These are phyloP conservation scores for Acanthosoma haemorrhoidale DNA, from an alignment of 2,888 invertebrate genomes.

Conservation along the genomic window DNA sequence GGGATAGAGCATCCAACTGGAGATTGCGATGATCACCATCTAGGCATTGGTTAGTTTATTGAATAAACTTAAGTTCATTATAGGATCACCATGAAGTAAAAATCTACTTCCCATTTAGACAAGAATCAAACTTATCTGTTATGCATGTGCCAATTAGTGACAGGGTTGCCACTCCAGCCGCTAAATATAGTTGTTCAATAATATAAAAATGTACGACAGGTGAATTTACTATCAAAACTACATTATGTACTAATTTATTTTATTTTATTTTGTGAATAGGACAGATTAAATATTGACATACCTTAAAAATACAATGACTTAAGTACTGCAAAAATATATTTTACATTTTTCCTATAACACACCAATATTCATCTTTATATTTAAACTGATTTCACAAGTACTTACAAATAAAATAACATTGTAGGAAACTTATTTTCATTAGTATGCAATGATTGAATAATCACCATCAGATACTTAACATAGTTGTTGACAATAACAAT, in stretches of 20 bases:
- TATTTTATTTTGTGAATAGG: background rate
- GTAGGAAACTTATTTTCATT: background rate
- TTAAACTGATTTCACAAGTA: background rate
- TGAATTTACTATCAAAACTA: background rate
- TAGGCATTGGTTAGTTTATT: too few relatives aligned
- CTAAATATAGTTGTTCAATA: too few relatives aligned
- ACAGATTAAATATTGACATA: constrained; percentile 13
- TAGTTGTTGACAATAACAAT: background rate
- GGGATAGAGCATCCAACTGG: too few relatives aligned
- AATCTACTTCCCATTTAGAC: too few relatives aligned
- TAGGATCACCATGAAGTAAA: too few relatives aligned
- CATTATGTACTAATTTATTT: background rate
- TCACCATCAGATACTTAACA: constrained; percentile 7
- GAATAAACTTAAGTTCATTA: too few relatives aligned
- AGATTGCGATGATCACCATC: too few relatives aligned
- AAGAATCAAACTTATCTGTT: too few relatives aligned
- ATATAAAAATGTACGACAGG: too few relatives aligned
- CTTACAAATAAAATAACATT: background rate
- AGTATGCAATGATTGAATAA: too few relatives aligned
- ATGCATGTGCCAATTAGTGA: too few relatives aligned
- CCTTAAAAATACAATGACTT: constrained; percentile 32
- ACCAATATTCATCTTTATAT: background rate
- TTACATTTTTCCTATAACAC: constrained; percentile 32
- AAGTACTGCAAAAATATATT: constrained; percentile 38
- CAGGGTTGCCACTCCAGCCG: too few relatives aligned